Evolutionary conservation across 2,113 vertebrate genomes (phyloP), one percentile per base, ranked within the genome.

Genomic region (Sarotherodon lohbergeri): DNA sequence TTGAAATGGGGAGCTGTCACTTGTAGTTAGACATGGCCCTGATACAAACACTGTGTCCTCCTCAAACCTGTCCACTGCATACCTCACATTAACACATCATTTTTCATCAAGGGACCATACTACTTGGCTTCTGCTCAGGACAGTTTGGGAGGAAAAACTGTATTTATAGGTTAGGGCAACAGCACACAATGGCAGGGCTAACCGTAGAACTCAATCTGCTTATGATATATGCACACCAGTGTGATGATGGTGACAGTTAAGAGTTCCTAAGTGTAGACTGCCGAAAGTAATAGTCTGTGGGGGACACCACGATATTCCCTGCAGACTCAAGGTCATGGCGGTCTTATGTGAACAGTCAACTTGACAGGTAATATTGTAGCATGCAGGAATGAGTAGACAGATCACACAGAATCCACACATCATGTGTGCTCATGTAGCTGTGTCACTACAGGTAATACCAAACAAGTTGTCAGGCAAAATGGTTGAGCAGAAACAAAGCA

Each of bases 1-100:
- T 95, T 90, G 87, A 93, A 95, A 91, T 81, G 36, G 78, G 78
- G 71, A 86, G 82, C 88, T 95, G 95, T 96, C 95, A 91, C 46
- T 86, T 83, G 76, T 32, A 85, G 87, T 96, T 95, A 95, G 81
- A 87, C 34, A 81, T 32, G 27, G 80, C 68, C 86, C 90, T 84
- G 83, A 92, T 88, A 79, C 80, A 56, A 19, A 86, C 29, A 34
- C 83, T 17, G 48, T 39, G 52, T 80, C 32, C 79, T 52, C 48
- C 82, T 84, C 16, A 6, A 82, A 84, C 85, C 57, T 48, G 68
- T n/a, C 11, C 19, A 41, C 34, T 22, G 63, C 34, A 68, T 13
- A 41, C 80, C 34, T 6, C 89, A 92, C 92, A 94, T 94, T 95
- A 95, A 82, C 80, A 90, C 9, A 82, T 94, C 88, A 88, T 83